A percentile compares a stretch with the other conserved stretches of the same genome.
Evolutionary conservation across 2,888 invertebrate species (phyloP).

Genomic region (Pristionchus maxplancki): DNA sequence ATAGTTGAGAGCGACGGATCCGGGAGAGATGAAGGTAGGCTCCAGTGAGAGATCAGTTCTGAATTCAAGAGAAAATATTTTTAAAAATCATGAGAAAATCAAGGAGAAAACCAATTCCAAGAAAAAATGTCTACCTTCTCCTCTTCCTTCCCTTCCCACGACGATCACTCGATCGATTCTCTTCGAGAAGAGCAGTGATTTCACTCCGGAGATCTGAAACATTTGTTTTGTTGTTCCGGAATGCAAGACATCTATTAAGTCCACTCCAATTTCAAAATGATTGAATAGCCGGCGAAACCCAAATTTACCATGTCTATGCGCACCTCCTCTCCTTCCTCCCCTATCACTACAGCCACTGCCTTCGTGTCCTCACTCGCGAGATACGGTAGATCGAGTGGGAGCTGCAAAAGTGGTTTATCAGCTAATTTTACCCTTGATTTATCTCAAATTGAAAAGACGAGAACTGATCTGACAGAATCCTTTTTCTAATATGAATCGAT

Average conservation of each 20-base stretch:
- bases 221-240: neutral
- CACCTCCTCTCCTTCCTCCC: slow-evolving; percentile 4
- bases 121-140: too few species aligned
- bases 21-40: slow-evolving; percentile 5
- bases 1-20: neutral
- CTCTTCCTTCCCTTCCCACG: neutral
- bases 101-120: too few species aligned
- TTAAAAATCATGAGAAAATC: neutral
- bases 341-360: neutral
- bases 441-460: too few species aligned
- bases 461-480: too few species aligned
- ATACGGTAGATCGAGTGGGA: slow-evolving; percentile 8
- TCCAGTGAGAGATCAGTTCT: neutral
- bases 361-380: slow-evolving; percentile 19
- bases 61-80: neutral
- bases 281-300: neutral
- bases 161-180: slow-evolving; percentile 26
- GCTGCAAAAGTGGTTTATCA: neutral
- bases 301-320: neutral
- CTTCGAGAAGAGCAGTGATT: neutral
- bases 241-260: neutral
- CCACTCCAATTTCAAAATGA: neutral
- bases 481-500: too few species aligned
- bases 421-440: too few species aligned
- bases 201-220: neutral